Conservation (phyloP, 2,797 vertebrate species). For the Cryptoblepharus egeriae region DNA sequence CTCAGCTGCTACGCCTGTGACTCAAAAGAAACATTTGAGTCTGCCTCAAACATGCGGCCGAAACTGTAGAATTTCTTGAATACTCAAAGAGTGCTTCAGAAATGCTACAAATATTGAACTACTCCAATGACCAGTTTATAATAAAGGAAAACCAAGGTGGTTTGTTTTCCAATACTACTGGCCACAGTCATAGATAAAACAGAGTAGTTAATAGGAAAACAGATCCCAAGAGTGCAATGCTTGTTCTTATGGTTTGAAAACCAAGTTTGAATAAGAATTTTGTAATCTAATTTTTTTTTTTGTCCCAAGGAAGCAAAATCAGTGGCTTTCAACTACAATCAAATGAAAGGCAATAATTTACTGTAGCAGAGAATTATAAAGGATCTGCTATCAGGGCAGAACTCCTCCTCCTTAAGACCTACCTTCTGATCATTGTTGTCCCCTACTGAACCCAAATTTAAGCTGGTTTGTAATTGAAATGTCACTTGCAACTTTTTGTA, state of each 20-base stretch:
- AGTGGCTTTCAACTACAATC: constrained; percentile 48
- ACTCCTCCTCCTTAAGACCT: constrained; percentile 13
- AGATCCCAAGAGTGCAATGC: background rate
- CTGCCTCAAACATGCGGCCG: background rate
- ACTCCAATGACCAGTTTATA: background rate
- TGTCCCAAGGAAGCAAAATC: constrained; percentile 51
- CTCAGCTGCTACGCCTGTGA: background rate
- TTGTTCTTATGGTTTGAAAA: constrained; percentile 61
- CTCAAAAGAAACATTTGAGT: background rate
- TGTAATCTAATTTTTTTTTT: constrained; percentile 46
- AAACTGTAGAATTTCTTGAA: background rate
- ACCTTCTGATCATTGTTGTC: background rate
- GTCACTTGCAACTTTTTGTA: background rate
- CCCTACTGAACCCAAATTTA: background rate
- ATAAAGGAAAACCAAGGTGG: background rate
- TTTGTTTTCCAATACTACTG: background rate
- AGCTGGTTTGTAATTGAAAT: background rate
- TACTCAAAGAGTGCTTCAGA: background rate
- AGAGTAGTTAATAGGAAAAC: background rate
- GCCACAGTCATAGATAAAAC: background rate
- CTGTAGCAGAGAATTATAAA: constrained; percentile 38
- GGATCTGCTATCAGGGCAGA: constrained; percentile 25
- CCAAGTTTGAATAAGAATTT: too few species aligned
- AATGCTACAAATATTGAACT: background rate
- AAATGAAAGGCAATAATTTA: constrained; percentile 59